phyloP scores from a whole-genome alignment of 1,140 invertebrate species.

The Macrobrachium nipponense region DNA sequence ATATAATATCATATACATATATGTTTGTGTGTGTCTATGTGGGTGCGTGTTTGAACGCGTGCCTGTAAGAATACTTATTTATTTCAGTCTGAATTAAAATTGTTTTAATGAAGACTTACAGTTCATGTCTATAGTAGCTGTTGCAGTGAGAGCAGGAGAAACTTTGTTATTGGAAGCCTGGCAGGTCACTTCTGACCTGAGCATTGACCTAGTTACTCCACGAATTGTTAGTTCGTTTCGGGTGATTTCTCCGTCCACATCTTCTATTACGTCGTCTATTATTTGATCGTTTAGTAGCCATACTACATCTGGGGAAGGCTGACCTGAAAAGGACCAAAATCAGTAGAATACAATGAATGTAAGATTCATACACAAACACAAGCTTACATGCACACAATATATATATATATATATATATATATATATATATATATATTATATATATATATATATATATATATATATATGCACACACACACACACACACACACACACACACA shows the following conservation, averaged over 20 bases:
- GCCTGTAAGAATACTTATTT: too few species aligned
- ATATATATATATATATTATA: slow-evolving; percentile 3
- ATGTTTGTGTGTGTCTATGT: too few species aligned
- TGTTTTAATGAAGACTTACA: slow-evolving; percentile 10
- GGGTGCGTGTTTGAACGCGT: too few species aligned
- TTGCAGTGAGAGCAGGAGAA: slow-evolving; percentile 15
- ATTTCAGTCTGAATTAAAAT: too few species aligned
- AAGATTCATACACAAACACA: neutral
- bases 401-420: slow-evolving; percentile 17
- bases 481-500: too few species aligned
- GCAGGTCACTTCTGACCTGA: slow-evolving; percentile 45
- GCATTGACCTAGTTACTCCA: slow-evolving; percentile 44
- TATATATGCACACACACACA: too few species aligned
- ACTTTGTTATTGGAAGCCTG: slow-evolving; percentile 48
- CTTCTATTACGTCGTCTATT: slow-evolving; percentile 33
- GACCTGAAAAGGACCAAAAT: slow-evolving; percentile 12
- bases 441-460: neutral
- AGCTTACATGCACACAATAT: neutral
- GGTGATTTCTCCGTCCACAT: slow-evolving; percentile 29
- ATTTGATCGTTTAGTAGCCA: slow-evolving; percentile 47
- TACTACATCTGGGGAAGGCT: slow-evolving; percentile 25
- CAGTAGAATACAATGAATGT: neutral
- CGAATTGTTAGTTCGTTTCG: slow-evolving; percentile 43
- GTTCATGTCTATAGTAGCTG: slow-evolving; percentile 48
- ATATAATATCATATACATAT: too few species aligned